Base-by-base conservation (phyloP, 2,113 vertebrate species). In the Mixornis gularis region DNA sequence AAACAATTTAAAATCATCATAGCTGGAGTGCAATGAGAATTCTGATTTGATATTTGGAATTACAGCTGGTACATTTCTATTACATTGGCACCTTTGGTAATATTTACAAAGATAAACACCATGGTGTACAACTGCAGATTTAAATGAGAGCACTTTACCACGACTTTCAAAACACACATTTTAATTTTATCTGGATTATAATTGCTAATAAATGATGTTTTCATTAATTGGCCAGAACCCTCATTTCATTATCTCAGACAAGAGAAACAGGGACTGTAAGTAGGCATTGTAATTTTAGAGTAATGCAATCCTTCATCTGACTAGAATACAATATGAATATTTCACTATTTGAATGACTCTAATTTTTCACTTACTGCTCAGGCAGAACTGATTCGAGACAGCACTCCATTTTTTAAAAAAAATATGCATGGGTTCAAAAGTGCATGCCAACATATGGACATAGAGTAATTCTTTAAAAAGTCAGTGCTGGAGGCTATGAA, bases 401-500 rank as follows among this genome's bases (percentile, higher is more conserved):
- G 66, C 52, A 65, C 17, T 76, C 43, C 56, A 29, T 65, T 82
- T 89, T 83, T 87, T 6, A 0, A 1, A 41, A 76, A 91, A 95
- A 93, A 93, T 70, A 97, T 89, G 76, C 85, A 79, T 69, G 85
- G 72, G 85, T 96, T 96, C 86, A 79, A 95, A 96, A 96, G 95
- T 86, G 36, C 94, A 96, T 78, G 78, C 83, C 72, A 84, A 96
- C 93, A 94, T 56, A 94, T 73, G 85, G 93, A 97, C 96, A 95
- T 83, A 95, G 93, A 95, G 93, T 93, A 96, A 95, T 96, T 96
- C 87, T 93, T 95, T 94, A 89, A 96, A 96, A 87, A 96, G 94
- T 97, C 92, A 84, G 93, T 85, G 97, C 95, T 93, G 85, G 86
- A 94, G 95, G 96, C 89, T 92, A 96, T 88, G 93, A 94, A 96